Evolutionary conservation across 2,888 invertebrate species (phyloP), one percentile per base, ranked within the genome.

Genomic region (Amiota mariae): DNA sequence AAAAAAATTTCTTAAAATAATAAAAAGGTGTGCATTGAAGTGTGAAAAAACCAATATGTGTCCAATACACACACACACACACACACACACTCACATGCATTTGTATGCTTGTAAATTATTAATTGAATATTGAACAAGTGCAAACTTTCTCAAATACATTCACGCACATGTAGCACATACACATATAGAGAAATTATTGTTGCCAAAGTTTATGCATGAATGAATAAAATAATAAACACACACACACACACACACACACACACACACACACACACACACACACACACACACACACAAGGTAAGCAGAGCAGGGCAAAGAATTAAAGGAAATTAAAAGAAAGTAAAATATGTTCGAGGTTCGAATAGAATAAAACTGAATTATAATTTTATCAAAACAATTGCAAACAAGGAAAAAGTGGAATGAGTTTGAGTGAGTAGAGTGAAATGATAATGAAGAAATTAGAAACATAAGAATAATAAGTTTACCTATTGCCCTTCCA

Each of bases 251-350:
- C 8, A 63, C 6, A 51, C 9, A 11, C 18, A 51, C 13, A 12
- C 20, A 49, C n/a, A n/a, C n/a, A n/a, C n/a, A 74, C 24, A 51
- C 12, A 51, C 46, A 67, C 56, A 75, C 54, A 56, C n/a, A 74
- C 24, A 51, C 12, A 51, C 46, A 67, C 56, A 75, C 54, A 56
- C n/a, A 24, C n/a, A 49, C 67, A 49, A 72, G 76, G 48, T 73
- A 74, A 15, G 24, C 76, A 78, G 74, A 67, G 78, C 73, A 36
- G 36, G 6, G 36, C 36, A 36, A 2, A 2, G 36, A 1, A 36
- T 0, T 6, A 6, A 3, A 24, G 24, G 24, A 24, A 24, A 24
- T 24, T 24, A 24, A 24, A 1, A 24, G 24, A 24, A 36, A 36
- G 36, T 36, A 36, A 36, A 36, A 36, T n/a, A n/a, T 36, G 36